These are phyloP conservation scores for Lasioglossum baleicum DNA, from an alignment of 1,140 invertebrate species.

Conservation along the genomic window DNA sequence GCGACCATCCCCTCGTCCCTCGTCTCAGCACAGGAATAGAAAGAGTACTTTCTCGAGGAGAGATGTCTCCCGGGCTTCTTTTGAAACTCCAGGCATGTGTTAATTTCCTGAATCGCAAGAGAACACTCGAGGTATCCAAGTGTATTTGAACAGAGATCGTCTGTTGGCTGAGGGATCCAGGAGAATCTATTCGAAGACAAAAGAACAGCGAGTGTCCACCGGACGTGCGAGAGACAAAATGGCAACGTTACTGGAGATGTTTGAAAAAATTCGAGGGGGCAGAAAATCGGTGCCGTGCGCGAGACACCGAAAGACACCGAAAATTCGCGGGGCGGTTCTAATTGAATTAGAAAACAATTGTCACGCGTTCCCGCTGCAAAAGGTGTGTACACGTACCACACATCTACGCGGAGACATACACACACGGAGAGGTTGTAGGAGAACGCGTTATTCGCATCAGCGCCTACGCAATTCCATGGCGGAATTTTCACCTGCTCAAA, in stretches of 20 bases:
- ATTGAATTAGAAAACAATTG: slow-evolving; percentile 76
- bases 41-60: neutral
- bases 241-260: slow-evolving; percentile 4
- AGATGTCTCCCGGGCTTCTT: neutral
- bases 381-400: neutral
- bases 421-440: neutral
- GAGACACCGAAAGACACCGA: slow-evolving; percentile 30
- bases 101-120: neutral
- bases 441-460: slow-evolving; percentile 13
- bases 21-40: neutral
- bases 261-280: neutral
- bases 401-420: too few relatives aligned
- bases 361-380: slow-evolving; percentile 40
- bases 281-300: neutral
- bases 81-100: neutral
- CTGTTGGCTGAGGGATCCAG: neutral
- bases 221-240: neutral
- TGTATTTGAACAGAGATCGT: neutral
- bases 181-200: neutral
- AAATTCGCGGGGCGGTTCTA: slow-evolving; percentile 71
- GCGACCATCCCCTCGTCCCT: too few relatives aligned
- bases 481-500: slow-evolving; percentile 79
- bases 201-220: neutral
- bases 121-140: neutral
- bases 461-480: slow-evolving; percentile 62